Base-by-base conservation (phyloP, 2,888 invertebrate genomes). In the Thymelicus acteon region DNA sequence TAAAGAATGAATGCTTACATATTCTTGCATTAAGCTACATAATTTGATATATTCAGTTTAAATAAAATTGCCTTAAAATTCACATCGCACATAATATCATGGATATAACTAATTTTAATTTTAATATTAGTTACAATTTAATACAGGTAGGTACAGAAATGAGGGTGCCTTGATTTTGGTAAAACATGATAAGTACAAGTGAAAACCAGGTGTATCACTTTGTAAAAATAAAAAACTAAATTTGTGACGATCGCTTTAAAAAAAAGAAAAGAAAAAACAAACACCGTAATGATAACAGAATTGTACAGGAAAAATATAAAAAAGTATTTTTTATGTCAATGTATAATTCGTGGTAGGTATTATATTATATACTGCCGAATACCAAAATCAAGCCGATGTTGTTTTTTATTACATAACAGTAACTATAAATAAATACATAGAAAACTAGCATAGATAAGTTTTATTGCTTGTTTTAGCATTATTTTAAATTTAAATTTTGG, bases 31-130 rank as follows among this genome's bases (percentile, higher is more conserved):
- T 49, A 49, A 49, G 15, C 48, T 49, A 6, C 48, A 15, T 49
- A 6, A n/a, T 49, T 12, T 54, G 24, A 12, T 24, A 54, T 52
- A 54, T 54, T 54, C 54, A 54, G 54, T 54, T 54, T 54, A 54
- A 54, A 54, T 54, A 54, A 54, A 24, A 54, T 24, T 24, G 7
- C 49, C 0, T 19, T 7, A n/a, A 52, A 15, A 52, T 19, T 54
- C 5, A 0, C 12, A 24, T 54, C n/a, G 49, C 6, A 49, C 15
- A 49, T 49, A 31, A 31, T 31, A 12, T 44, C 4, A 44, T 44
- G 8, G 44, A 12, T 44, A 4, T 44, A 6, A 12, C 7, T 24
- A 24, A 24, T 54, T 10, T 19, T 54, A 54, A 24, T 24, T 24
- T 54, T 24, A 19, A 24, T 54, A 54, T 54, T 54, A 31, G 54